A percentile compares a stretch with the other conserved stretches of the same genome.
phyloP scores from a whole-genome alignment of 2,113 vertebrate species.

The Oplegnathus fasciatus region DNA sequence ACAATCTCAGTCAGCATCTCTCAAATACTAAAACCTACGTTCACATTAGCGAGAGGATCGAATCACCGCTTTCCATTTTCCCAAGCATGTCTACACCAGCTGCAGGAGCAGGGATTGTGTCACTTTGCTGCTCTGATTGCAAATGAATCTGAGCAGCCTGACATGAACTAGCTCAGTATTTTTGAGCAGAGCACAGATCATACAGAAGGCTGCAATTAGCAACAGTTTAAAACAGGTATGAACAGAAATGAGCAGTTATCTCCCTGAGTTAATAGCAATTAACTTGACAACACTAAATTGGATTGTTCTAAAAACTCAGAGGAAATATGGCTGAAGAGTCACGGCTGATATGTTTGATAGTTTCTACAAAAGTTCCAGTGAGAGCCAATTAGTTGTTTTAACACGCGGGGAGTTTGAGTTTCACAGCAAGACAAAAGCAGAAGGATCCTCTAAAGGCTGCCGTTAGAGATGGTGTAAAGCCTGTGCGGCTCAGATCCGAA shows the following conservation, averaged over 20 bases:
- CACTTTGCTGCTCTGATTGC: conserved; percentile 23
- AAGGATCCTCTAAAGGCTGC: not conserved
- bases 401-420: not conserved
- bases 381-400: conserved; percentile 31
- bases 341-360: conserved; percentile 13
- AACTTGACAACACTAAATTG: conserved; percentile 10
- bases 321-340: conserved; percentile 22
- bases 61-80: conserved; percentile 8
- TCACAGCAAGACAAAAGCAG: not conserved
- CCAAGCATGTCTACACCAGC: not conserved
- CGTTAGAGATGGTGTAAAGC: conserved; percentile 4
- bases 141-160: conserved; percentile 36
- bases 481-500: not conserved
- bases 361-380: conserved; percentile 24
- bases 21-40: not conserved
- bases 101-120: not conserved
- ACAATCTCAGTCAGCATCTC: not conserved
- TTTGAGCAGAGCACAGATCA: conserved; percentile 2
- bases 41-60: conserved; percentile 18
- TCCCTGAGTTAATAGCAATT: conserved; percentile 27
- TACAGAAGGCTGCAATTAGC: conserved; percentile 47
- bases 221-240: conserved; percentile 49
- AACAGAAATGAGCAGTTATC: conserved; percentile 20
- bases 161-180: conserved; percentile 14
- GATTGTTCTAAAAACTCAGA: conserved; percentile 6